Base-by-base conservation (phyloP, 2,797 vertebrate genomes). In the Chaetodon trifasciatus region DNA sequence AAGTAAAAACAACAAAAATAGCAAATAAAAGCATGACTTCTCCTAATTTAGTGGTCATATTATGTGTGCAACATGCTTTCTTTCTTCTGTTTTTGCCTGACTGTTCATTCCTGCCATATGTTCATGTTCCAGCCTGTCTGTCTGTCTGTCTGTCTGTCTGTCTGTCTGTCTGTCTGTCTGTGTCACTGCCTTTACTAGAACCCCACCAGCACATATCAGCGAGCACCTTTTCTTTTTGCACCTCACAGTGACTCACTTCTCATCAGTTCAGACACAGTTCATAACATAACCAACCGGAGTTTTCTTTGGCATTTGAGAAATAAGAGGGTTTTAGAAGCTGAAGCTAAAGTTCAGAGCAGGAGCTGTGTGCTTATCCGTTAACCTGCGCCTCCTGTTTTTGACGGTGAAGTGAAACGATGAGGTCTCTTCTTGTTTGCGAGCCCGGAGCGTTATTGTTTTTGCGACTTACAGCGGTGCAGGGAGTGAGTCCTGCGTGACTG, bases 401-500 rank as follows among this genome's bases (percentile, higher is more conserved):
- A 84, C 1, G 77, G 3, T 23, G 74, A 68, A 11, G 76, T 17
- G 63, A 79, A 81, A 60, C 2, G 47, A 78, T 58, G 16, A 69
- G 67, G 58, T 60, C 77, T 52, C 52, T 49, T 73, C 67, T 64
- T 55, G 73, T 85, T 79, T 60, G 53, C 24, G 0, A 47, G 55
- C 75, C 71, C 0, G 67, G 42, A 81, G 84, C 52, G 5, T 68
- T 80, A 32, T 67, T 47, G 77, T 83, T 87, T 84, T 74, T 76
- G 78, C 1, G n/a, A 76, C 78, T 71, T 55, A 23, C 68, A 39
- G 75, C 19, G n/a, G 65, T 37, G 53, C 49, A 17, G 64, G 15
- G 61, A 81, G 77, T 15, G 77, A 86, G 70, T 78, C 71, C 72
- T 79, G 79, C 62, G 55, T 88, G 76, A 86, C 84, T 76, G 32